phyloP scores from a whole-genome alignment of 2,113 vertebrate species.

The Brachypodius melanocephalos region DNA sequence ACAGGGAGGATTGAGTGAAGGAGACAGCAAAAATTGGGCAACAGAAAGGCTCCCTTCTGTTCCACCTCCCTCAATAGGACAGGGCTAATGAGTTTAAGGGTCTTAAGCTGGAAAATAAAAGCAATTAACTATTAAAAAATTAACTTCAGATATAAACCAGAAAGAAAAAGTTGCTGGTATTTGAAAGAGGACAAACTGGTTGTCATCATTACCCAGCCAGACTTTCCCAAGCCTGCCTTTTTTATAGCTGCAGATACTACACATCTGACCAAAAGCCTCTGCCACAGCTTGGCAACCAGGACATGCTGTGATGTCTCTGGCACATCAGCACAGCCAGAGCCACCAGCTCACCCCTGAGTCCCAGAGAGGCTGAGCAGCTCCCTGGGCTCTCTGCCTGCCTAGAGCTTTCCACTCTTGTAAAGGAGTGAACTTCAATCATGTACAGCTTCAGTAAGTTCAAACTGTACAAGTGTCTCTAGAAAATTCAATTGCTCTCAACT shows the following conservation, averaged over 20 bases:
- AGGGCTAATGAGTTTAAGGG: neutral
- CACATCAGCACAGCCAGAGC: neutral
- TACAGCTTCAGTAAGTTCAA: neutral
- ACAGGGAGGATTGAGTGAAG: neutral
- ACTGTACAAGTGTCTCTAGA: neutral
- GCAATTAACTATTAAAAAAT: neutral
- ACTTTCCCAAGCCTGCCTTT: neutral
- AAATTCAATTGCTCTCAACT: neutral
- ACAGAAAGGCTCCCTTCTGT: neutral
- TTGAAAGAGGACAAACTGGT: neutral
- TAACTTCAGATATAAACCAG: neutral
- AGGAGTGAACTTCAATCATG: neutral
- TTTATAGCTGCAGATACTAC: neutral
- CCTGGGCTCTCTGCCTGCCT: neutral
- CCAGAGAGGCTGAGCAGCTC: neutral
- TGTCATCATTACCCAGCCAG: neutral
- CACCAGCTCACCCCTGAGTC: rapidly evolving
- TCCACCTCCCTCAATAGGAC: neutral
- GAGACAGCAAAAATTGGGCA: neutral
- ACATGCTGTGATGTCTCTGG: rapidly evolving
- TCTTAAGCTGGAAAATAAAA: neutral
- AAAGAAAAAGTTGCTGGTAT: neutral
- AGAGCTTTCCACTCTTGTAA: rapidly evolving
- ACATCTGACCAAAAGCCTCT: neutral
- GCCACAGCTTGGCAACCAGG: neutral